Evolutionary conservation across 2,113 vertebrate species (phyloP), one percentile per base, ranked within the genome.

Genomic region (Zosterops pallidus): DNA sequence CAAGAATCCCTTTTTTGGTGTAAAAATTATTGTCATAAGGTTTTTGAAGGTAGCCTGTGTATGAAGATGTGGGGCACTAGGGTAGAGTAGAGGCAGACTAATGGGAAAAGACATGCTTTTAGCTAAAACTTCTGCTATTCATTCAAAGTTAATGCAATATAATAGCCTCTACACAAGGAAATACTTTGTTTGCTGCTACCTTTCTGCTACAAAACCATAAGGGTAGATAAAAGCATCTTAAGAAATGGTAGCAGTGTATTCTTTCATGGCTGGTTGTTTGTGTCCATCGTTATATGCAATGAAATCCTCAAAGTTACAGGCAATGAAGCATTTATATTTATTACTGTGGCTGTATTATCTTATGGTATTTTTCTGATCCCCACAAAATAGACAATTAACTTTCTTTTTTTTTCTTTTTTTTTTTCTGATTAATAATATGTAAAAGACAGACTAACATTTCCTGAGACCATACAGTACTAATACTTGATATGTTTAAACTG

Each of bases 291-390:
- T 28, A 50, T 20, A 21, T 56, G 65, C 33, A 56, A 60, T 47
- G 52, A 88, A 68, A 42, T 49, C 12, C 71, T 77, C 46, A 86
- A 86, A 81, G 47, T 86, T n/a, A 91, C 35, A 72, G 71, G 67
- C 20, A 72, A 17, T 86, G 65, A 72, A 82, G 24, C 31, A 16
- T 93, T 91, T 77, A 64, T 87, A 89, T 80, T 94, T 96, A 67
- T 84, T 84, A 57, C 12, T 8, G 16, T 56, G 65, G 19, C 41
- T 72, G 14, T 37, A 67, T 70, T 80, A 90, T 46, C 23, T 79
- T 71, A 56, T 7, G 41, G 1, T 68, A 7, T 86, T 47, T 78
- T 42, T n/a, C 25, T 89, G 21, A 71, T 71, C 5, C 9, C 49
- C 50, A 81, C 17, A 72, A 52, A 91, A 70, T 14, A 79, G 56